phyloP scores from a whole-genome alignment of 2,113 vertebrate species.

The Patagioenas fasciata region DNA sequence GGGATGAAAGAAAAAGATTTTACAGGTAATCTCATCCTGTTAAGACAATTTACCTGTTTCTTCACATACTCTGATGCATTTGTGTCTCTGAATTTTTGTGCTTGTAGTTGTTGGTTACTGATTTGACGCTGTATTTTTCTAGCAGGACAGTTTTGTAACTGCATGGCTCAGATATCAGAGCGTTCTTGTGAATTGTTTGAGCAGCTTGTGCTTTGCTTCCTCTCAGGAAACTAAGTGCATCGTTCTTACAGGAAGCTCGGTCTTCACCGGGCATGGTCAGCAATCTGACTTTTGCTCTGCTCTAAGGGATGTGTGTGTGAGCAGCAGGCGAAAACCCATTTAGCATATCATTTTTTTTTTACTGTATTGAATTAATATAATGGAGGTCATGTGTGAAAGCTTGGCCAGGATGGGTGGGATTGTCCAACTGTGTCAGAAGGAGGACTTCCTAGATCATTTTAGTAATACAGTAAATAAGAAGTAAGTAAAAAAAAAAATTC shows the following conservation, averaged over 20 bases:
- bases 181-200: slow-evolving; percentile 31
- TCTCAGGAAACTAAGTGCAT: slow-evolving; percentile 42
- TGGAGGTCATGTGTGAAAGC: neutral
- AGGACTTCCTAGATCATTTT: neutral
- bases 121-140: neutral
- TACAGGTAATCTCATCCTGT: neutral
- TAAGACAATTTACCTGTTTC: neutral
- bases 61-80: neutral
- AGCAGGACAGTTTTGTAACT: neutral
- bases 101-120: neutral
- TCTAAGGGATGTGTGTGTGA: neutral
- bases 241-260: neutral
- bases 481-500: neutral
- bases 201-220: slow-evolving; percentile 52
- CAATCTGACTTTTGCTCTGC: neutral
- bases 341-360: neutral
- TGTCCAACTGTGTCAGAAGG: neutral
- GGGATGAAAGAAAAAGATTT: neutral
- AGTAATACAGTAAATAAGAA: neutral
- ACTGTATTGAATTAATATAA: neutral
- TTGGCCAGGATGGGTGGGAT: neutral
- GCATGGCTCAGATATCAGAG: neutral
- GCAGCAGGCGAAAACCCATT: neutral
- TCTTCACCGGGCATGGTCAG: neutral
- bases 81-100: neutral